Base-by-base conservation (phyloP, 2,113 vertebrate genomes). In the Limanda limanda region DNA sequence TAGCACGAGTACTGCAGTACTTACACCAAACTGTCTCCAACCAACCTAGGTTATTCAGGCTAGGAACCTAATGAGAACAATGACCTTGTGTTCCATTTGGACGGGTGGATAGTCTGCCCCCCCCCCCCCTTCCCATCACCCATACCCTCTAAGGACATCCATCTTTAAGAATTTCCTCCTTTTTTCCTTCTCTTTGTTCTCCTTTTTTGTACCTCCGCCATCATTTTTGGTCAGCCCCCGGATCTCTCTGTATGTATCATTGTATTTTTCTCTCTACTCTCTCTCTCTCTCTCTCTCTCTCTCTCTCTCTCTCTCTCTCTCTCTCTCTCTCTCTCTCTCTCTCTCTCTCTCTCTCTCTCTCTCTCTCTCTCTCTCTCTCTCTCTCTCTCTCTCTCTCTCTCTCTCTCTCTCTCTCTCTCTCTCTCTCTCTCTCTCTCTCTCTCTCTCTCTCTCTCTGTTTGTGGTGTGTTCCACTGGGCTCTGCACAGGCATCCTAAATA, bases 401-500 rank as follows among this genome's bases (percentile, higher is more conserved):
- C 86, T 82, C 61, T 84, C 52, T 74, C 52, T 81, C 86, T 82
- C 61, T 84, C 52, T 74, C 52, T 81, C 86, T 82, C 61, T 84
- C 52, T 74, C 52, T 81, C 86, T 80, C 61, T 84, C 52, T 74
- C 52, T 81, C 86, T 80, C 61, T 84, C 52, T 74, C 52, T 81
- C 86, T 80, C 61, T 83, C 52, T 74, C 52, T 85, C 68, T 82
- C 42, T 40, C 56, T 57, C 5, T 57, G 18, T 56, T 65, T 18
- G 4, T 79, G 61, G 57, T 82, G 64, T 91, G 87, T 88, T 91
- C 88, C 82, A 24, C 69, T 48, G 87, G 87, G 88, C 84, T 71
- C 78, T 63, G 68, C 74, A 47, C 83, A 77, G 84, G 86, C 89
- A 90, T 90, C 89, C 90, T 90, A 92, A 93, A 93, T 83, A 89